Base-by-base conservation (phyloP, 2,113 vertebrate species). In the Pelmatolapia mariae region DNA sequence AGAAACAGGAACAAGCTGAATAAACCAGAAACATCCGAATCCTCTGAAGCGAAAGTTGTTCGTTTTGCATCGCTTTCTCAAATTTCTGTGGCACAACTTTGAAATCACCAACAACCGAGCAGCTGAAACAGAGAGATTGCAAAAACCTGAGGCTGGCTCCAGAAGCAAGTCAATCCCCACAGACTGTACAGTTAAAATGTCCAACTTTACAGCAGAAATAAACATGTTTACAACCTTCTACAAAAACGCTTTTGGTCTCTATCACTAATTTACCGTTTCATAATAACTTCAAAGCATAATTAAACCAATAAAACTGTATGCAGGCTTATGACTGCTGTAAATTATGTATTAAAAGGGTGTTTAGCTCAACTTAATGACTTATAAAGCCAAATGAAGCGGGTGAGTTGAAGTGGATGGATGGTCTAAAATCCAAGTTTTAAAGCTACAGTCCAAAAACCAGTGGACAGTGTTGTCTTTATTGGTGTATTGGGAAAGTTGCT, bases 61-160 rank as follows among this genome's bases (percentile, higher is more conserved):
- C 0, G 1, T 19, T 76, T 26, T 19, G 40, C 15, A 29, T 19
- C 16, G 0, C 2, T 78, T 26, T 78, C 24, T 3, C 3, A 1
- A 10, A 50, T 78, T 78, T 78, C 43, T 73, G 40, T 43, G 5
- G 3, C 13, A 24, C 36, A 15, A 71, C 38, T 24, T 71, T 8
- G 36, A 71, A 71, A 43, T 24, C 12, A 0, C 3, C 68, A 73
- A 73, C 40, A 73, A 45, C 40, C 15, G 0, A 76, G 68, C 40
- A 1, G 68, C 15, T 18, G 15, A 18, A 76, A 0, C 61, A 15
- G 36, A 40, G 33, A 68, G 19, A 68, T 40, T 7, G 33, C 33
- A 68, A 40, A 68, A 68, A 15, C 63, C 36, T 40, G 43, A 50
- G 16, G 43, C 43, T 78, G 26, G 45, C 71, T 78, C 10, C 24